Evolutionary conservation across 2,888 invertebrate species (phyloP), one percentile per base, ranked within the genome.

Genomic region (Eupithecia centaureata): DNA sequence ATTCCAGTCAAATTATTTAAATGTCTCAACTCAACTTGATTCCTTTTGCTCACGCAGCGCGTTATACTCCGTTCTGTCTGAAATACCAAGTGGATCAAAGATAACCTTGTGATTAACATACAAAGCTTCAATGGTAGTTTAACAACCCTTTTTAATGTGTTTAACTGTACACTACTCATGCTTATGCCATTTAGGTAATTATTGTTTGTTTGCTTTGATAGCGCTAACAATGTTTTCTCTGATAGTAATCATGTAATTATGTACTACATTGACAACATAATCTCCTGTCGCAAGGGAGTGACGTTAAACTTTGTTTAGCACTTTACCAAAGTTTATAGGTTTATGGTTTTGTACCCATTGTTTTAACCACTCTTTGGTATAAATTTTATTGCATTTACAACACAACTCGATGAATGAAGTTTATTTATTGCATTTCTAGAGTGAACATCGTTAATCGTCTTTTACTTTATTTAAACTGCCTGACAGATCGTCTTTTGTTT

Each of bases 211-310:
- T 61, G 60, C 35, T 18, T 63, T 30, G 54, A 30, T 54, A 33
- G n/a, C 33, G 56, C 5, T 18, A 30, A 59, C 38, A 59, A 33
- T 59, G 35, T 30, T 27, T 22, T 57, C 18, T 35, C 35, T 30
- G 38, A 38, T 68, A 61, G 61, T 38, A 25, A 47, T 51, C 28
- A 18, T 52, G 25, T 52, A 56, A 56, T 56, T 27, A 56, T 56
- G 56, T 30, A 18, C 32, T 56, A 15, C 32, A 33, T 15, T n/a
- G 51, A 67, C 62, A 33, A 35, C 51, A 54, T 66, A 56, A 65
- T 65, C 65, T 5, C 18, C 22, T 27, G 62, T 63, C 57, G 32
- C 25, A 18, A 35, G 32, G 25, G 35, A 25, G 52, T 15, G 51
- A 61, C 18, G 28, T 65, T 60, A 63, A 32, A 18, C 57, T 57